A percentile compares a stretch with the other conserved stretches of the same genome.
These are phyloP conservation scores for Lindbergichthys nudifrons DNA, from an alignment of 2,797 vertebrate genomes.

Conservation along the genomic window DNA sequence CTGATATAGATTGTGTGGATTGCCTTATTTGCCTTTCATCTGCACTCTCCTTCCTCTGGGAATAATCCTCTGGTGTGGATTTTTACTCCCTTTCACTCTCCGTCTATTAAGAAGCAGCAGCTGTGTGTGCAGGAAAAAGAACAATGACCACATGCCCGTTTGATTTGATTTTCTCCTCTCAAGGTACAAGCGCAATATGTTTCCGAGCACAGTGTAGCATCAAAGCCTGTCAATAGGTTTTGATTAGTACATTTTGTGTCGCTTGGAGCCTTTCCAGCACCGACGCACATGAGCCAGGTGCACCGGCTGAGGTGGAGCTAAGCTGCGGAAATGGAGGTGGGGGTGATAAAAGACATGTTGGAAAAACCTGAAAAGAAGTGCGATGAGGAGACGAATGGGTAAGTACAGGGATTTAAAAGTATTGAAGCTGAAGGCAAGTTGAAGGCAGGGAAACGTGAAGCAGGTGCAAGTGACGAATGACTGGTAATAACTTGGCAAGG, in stretches of 20 bases:
- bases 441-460: conserved; percentile 42
- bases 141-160: conserved; percentile 10
- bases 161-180: conserved; percentile 34
- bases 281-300: conserved; percentile 29
- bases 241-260: conserved; percentile 49
- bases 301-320: conserved; percentile 1
- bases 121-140: conserved; percentile 33
- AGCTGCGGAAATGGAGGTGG: background rate
- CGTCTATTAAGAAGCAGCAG: conserved; percentile 14
- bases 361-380: conserved; percentile 48
- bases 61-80: conserved; percentile 14
- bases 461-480: conserved; percentile 77
- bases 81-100: conserved; percentile 42
- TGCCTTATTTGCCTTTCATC: conserved; percentile 65
- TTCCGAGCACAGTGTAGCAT: conserved; percentile 28
- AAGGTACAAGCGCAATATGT: conserved; percentile 15
- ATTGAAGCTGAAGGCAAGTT: conserved; percentile 55
- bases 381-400: conserved; percentile 58
- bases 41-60: conserved; percentile 10
- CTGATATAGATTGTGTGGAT: conserved; percentile 56
- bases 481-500: conserved; percentile 74
- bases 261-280: conserved; percentile 10
- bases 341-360: conserved; percentile 38
- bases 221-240: conserved; percentile 49
- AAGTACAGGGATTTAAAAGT: conserved; percentile 59